Base-by-base conservation (phyloP, 1,140 invertebrate genomes). In the Drosophila orosa region DNA sequence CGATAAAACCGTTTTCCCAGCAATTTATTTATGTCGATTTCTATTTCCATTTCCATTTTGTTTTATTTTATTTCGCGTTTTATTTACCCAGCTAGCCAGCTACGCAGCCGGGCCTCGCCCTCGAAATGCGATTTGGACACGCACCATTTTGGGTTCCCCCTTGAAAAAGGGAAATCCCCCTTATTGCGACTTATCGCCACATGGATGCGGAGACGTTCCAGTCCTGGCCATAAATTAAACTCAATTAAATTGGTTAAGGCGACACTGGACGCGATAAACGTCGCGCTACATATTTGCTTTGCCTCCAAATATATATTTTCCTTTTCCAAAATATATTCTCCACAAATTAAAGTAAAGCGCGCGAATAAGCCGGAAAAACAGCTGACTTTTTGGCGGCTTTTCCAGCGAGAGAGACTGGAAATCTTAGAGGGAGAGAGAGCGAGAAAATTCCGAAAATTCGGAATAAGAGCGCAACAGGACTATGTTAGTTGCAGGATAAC, bases 21-120 rank as follows among this genome's bases (percentile, higher is more conserved):
- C 68, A 85, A 85, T 86, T 87, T 86, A 86, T 86, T 82, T 78
- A 82, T 81, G 75, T 59, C 75, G 60, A 78, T 78, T 73, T 54
- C 47, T 56, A 71, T 80, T 78, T 55, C 48, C 55, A 75, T 80
- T 69, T 78, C 50, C 62, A 82, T 74, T 71, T 83, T 86, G 68
- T 67, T 80, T 85, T 74, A 81, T 85, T 78, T 78, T 29, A 72
- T 78, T 62, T 69, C 50, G 52, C 62, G 40, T 71, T 86, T 81
- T 81, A 81, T 85, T 85, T 71, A 68, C 65, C 10, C 27, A 66
- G 62, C 58, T 37, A 39, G 45, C 25, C 25, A 12, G 29, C 29
- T 31, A 31, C n/a, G n/a, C 37, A 5, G 59, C 24, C 63, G 59
- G 40, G 79, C 60, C 68, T 78, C 44, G 67, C 65, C 78, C 55